Percentiles rank a stretch among this genome's conserved stretches.
phyloP scores from a whole-genome alignment of 2,888 invertebrate genomes.

The Pelosia muscerda region DNA sequence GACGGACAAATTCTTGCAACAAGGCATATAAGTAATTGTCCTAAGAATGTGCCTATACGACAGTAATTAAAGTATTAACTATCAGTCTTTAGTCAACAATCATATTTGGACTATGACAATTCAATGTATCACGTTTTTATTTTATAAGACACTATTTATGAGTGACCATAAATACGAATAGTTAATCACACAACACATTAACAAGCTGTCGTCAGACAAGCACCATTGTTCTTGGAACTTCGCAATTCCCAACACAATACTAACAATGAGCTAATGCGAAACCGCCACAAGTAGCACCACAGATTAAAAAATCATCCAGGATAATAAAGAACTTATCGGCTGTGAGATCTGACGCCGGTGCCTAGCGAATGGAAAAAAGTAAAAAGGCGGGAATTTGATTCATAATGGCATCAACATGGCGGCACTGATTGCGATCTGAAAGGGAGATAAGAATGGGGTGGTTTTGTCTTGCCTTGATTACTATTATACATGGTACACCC shows the following conservation, averaged over 20 bases:
- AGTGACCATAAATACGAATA: conserved; percentile 17
- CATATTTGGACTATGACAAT: neutral
- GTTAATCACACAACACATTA: conserved; percentile 46
- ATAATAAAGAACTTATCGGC: conserved; percentile 84
- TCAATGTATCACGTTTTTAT: neutral
- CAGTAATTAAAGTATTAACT: neutral
- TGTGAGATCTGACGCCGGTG: conserved; percentile 83
- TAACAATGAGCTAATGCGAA: conserved; percentile 74
- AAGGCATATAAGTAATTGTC: neutral
- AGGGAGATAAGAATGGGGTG: conserved; percentile 79
- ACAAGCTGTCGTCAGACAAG: conserved; percentile 39
- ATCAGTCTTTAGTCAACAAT: neutral
- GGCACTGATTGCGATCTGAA: conserved; percentile 82
- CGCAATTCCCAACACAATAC: conserved; percentile 55
- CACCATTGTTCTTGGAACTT: conserved; percentile 48
- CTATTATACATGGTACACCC: conserved; percentile 49
- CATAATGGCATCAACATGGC: conserved; percentile 83
- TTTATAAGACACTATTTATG: conserved; percentile 7
- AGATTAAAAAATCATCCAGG: conserved; percentile 85
- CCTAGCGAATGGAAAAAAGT: conserved; percentile 73
- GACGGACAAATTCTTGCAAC: neutral
- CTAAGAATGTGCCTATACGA: neutral
- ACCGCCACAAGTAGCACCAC: conserved; percentile 70
- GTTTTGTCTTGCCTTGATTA: conserved; percentile 79
- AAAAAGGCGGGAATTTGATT: conserved; percentile 84